Base-by-base conservation (phyloP, 2,113 vertebrate species). In the Notiomystis cincta region DNA sequence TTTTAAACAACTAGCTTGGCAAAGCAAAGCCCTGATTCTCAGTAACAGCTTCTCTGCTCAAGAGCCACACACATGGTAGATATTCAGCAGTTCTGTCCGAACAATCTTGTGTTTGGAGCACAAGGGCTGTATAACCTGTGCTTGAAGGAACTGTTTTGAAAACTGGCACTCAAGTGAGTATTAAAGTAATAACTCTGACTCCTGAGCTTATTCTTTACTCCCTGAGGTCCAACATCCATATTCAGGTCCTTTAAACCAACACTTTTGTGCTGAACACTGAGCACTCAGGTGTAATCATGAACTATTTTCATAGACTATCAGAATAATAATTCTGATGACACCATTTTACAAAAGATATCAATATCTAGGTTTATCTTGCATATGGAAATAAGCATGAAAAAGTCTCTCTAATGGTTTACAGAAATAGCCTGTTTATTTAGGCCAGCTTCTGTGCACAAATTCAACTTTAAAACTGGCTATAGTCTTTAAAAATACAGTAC, bases 351-450 rank as follows among this genome's bases (percentile, higher is more conserved):
- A 38, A 75, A 62, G 3, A 15, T 48, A 71, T 23, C 35, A 45
- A 31, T 64, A 54, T 31, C 19, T 38, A 40, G 15, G 5, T 70
- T 53, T 82, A 7, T 58, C 48, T 81, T 82, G 33, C 33, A 38
- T 44, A 35, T 31, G 4, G 30, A 47, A 91, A 62, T 14, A 89
- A 5, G 38, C 66, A 69, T 37, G 10, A 54, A 73, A 75, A 89
- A n/a, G 0, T 3, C 3, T 61, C 25, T 38, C 7, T 50, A 37
- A 28, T 7, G 9, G 18, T 38, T 85, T 84, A 40, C 0, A 1
- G 54, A 50, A 42, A 21, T 18, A 67, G 4, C 4, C 10, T 65
- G 89, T 58, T 91, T 66, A 75, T 38, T 56, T 79, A n/a, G 47
- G n/a, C 60, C 40, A 33, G 25, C 23, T 75, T 27, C 27, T 67